Percentiles rank a stretch among this genome's conserved stretches.
Conservation (phyloP, 2,797 vertebrate species). For the Amphiprion clarkii region DNA sequence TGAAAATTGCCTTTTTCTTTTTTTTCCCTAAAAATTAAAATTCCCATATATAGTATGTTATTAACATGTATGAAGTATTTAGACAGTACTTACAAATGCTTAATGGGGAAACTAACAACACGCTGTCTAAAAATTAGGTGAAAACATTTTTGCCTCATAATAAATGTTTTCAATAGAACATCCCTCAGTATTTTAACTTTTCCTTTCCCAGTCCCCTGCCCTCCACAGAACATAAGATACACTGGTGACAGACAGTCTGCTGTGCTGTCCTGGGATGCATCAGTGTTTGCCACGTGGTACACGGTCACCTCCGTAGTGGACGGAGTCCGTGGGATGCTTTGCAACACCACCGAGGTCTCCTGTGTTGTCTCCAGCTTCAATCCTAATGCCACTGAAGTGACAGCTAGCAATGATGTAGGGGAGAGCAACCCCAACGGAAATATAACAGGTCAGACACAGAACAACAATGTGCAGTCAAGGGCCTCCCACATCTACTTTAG, state of each 20-base stretch:
- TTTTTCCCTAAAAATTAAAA: too few relatives aligned
- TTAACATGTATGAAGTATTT: too few relatives aligned
- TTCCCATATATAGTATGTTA: too few relatives aligned
- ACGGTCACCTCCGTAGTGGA: conserved; percentile 58
- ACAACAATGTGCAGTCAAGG: too few relatives aligned
- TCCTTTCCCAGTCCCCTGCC: conserved; percentile 79
- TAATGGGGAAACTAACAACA: too few relatives aligned
- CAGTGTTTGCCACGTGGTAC: conserved; percentile 76
- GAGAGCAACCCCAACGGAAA: conserved; percentile 70
- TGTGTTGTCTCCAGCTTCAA: conserved; percentile 68
- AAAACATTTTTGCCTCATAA: too few relatives aligned
- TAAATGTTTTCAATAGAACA: too few relatives aligned
- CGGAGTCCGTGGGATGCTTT: conserved; percentile 44
- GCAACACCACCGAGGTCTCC: conserved; percentile 73
- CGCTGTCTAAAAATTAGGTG: too few relatives aligned
- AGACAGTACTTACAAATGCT: too few relatives aligned
- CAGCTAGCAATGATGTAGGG: conserved; percentile 80
- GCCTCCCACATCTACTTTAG: too few relatives aligned
- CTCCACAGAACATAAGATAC: conserved; percentile 70
- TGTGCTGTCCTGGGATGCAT: conserved; percentile 73
- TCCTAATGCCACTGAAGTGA: conserved; percentile 59
- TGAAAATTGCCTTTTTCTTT: not conserved
- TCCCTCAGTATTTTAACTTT: not conserved
- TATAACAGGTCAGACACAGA: conserved; percentile 62
- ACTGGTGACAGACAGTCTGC: conserved; percentile 34